phyloP scores from a whole-genome alignment of 1,140 invertebrate species.

The Metopolophium dirhodum region DNA sequence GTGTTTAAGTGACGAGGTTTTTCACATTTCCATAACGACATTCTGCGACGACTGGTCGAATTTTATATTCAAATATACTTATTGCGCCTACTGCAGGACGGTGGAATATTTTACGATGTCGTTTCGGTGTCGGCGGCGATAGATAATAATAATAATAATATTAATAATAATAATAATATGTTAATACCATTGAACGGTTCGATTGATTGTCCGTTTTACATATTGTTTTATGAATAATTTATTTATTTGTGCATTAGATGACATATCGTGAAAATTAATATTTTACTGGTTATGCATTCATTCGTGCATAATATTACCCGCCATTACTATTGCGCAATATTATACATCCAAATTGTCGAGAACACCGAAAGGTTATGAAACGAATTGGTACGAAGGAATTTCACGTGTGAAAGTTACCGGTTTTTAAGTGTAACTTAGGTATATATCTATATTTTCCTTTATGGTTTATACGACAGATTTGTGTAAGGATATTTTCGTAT shows the following conservation, averaged over 20 bases:
- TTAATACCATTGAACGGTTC: neutral
- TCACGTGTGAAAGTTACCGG: slow-evolving; percentile 13
- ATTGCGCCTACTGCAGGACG: neutral
- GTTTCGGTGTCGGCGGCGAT: neutral
- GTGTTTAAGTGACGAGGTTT: neutral
- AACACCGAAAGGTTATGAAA: neutral
- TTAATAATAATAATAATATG: neutral
- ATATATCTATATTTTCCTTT: neutral
- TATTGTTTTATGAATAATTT: neutral
- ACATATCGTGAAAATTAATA: slow-evolving; percentile 13
- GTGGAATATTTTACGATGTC: neutral
- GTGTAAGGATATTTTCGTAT: neutral
- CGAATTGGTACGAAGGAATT: neutral
- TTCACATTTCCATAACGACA: neutral
- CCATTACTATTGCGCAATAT: neutral
- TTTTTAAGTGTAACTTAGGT: neutral
- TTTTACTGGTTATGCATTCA: neutral
- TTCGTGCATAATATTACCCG: neutral
- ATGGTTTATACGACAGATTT: neutral
- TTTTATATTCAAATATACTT: neutral
- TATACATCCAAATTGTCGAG: neutral
- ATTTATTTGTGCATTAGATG: slow-evolving; percentile 8
- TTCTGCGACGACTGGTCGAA: neutral
- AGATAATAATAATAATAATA: neutral
- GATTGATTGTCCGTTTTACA: neutral